Evolutionary conservation across 2,888 invertebrate genomes (phyloP), one percentile per base, ranked within the genome.

Genomic region (Melinopterus prodromus): DNA sequence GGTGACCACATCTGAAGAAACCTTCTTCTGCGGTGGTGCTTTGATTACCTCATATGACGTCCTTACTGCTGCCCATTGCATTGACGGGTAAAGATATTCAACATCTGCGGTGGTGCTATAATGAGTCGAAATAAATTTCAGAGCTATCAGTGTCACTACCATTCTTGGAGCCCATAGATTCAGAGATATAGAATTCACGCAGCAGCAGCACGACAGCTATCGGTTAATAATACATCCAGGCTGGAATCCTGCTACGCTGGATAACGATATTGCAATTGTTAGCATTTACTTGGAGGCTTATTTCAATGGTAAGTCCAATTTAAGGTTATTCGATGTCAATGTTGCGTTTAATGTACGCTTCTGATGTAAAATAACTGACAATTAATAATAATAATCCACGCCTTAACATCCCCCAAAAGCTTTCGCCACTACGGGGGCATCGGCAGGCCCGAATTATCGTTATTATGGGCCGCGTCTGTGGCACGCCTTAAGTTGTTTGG

Each of bases 41-140:
- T 87, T 92, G 15, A 84, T 92, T 6, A 88, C 89, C 80, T 87
- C 84, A 7, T 87, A 90, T 82, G 91, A 90, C 90, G 89, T 91
- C 77, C 84, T 92, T 70, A 91, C 91, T 0, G 91, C 91, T 0
- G 91, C 91, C 0, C 92, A 91, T 84, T 92, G 92, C 86, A n/a
- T 78, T 38, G 71, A 36, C 7, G 72, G 53, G 78, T 78, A 71
- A 16, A 72, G 26, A 16, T 77, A 14, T 26, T 26, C 26, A 3
- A 26, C 26, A 26, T 2, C 26, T 26, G 26, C 26, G 26, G 26
- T 26, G 26, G 26, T 26, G 26, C 26, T 26, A 3, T 26, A 26
- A 26, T 26, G 26, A 26, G 26, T 26, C 12, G 16, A 26, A 35
- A 5, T 14, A 26, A 90, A 90, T 86, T 90, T 89, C 84, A 90